Percentiles rank a stretch among this genome's conserved stretches.
phyloP scores from a whole-genome alignment of 2,113 vertebrate genomes.

The Etia nguti region DNA sequence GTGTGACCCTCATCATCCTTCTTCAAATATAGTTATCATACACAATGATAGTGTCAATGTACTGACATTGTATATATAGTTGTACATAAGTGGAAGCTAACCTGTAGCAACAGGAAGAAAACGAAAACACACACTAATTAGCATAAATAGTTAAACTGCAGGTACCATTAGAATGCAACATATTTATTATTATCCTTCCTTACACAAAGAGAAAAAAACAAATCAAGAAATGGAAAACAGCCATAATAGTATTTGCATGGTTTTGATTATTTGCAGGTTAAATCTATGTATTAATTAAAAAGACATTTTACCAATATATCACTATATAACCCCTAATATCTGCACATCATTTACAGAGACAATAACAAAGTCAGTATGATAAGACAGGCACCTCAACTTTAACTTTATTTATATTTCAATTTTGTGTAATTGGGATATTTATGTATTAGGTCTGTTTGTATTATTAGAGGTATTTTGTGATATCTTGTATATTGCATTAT shows the following conservation, averaged over 20 bases:
- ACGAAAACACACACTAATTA: background rate
- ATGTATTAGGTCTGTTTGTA: background rate
- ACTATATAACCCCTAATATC: background rate
- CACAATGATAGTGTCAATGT: too few species aligned
- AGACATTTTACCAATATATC: background rate
- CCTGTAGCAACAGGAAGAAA: too few species aligned
- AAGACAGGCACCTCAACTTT: background rate
- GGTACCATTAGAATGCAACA: background rate
- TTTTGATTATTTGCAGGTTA: background rate
- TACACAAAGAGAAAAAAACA: background rate
- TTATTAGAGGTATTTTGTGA: background rate
- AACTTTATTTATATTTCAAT: background rate
- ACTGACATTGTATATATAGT: too few species aligned
- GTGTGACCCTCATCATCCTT: background rate
- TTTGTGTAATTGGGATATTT: background rate
- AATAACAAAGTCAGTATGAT: too few species aligned
- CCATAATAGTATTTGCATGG: background rate
- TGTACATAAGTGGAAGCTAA: too few species aligned
- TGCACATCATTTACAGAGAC: background rate
- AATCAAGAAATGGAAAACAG: background rate
- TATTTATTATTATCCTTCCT: background rate
- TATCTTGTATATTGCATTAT: background rate
- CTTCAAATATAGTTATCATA: background rate
- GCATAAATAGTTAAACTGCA: background rate
- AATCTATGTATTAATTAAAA: background rate